Percentiles rank a stretch among this genome's conserved stretches.
These are phyloP conservation scores for Lamproptera curius DNA, from an alignment of 2,888 invertebrate genomes.

Conservation along the genomic window DNA sequence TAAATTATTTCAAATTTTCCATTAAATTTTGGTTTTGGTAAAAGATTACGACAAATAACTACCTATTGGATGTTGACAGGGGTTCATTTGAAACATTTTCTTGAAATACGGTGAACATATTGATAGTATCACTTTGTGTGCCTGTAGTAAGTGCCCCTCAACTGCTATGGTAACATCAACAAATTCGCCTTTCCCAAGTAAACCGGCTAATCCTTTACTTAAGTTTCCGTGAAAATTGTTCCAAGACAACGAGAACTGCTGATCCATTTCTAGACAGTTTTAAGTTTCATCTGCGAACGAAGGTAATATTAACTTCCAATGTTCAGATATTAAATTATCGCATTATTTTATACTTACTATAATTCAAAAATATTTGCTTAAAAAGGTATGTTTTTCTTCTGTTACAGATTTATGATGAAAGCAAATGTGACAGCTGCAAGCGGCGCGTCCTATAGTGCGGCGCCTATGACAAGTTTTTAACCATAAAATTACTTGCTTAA, in stretches of 20 bases:
- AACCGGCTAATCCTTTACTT: constrained; percentile 80
- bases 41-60: constrained; percentile 27
- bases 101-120: constrained; percentile 86
- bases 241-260: constrained; percentile 85
- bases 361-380: constrained; percentile 7
- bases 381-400: constrained; percentile 25
- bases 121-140: constrained; percentile 84
- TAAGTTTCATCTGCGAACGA: constrained; percentile 45
- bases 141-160: constrained; percentile 82
- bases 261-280: constrained; percentile 74
- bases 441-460: constrained; percentile 35
- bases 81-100: constrained; percentile 82
- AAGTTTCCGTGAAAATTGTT: constrained; percentile 85
- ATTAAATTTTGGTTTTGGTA: too few species aligned
- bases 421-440: constrained; percentile 30
- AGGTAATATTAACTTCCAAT: constrained; percentile 27
- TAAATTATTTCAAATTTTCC: too few species aligned
- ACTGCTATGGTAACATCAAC: constrained; percentile 81
- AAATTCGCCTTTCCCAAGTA: constrained; percentile 78
- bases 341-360: constrained; percentile 21
- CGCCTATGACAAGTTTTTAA: too few species aligned
- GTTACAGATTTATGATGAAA: constrained; percentile 23
- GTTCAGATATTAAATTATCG: not conserved
- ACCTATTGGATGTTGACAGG: constrained; percentile 83
- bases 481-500: too few species aligned